Base-by-base conservation (phyloP, 2,888 invertebrate genomes). In the Lacanobia wlatinum region DNA sequence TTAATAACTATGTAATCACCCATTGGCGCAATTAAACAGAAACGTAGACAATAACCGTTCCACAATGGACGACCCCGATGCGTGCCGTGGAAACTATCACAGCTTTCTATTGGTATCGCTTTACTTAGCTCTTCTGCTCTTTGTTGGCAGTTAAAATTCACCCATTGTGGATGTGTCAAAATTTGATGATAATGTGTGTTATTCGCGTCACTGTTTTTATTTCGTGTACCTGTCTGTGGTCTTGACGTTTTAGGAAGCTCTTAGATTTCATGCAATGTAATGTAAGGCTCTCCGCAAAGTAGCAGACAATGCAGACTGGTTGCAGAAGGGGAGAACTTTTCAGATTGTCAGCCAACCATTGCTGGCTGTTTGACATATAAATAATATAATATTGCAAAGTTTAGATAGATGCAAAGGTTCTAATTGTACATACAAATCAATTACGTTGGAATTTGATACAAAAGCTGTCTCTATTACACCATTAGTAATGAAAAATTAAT, bases 71-170 rank as follows among this genome's bases (percentile, higher is more conserved):
- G 95, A 94, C 94, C 94, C 89, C 94, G 89, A 93, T 93, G 90
- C 60, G 58, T 90, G 90, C 90, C 94, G 95, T 95, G 95, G 95
- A 95, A 96, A 96, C 95, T 92, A 90, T 95, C 92, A 95, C 95
- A 88, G 92, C 95, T 95, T 95, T 95, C 95, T 94, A 94, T 91
- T 91, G 90, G 91, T 92, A 92, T 93, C 91, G 88, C 90, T 88
- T 88, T 88, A 89, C 84, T 88, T 90, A 88, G 89, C 88, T 85
- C 88, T 89, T 88, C 82, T 87, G 79, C 87, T 87, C 88, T 81
- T 76, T 73, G 85, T 74, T 75, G 82, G 84, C 75, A 83, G 78
- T 86, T 78, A 74, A 52, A 81, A 78, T 78, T 81, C 83, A 80
- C 77, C 71, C 83, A 88, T 88, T 89, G 89, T 89, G 76, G 60